These are phyloP conservation scores for Crocallis elinguaria DNA, from an alignment of 2,888 invertebrate genomes.

Conservation along the genomic window DNA sequence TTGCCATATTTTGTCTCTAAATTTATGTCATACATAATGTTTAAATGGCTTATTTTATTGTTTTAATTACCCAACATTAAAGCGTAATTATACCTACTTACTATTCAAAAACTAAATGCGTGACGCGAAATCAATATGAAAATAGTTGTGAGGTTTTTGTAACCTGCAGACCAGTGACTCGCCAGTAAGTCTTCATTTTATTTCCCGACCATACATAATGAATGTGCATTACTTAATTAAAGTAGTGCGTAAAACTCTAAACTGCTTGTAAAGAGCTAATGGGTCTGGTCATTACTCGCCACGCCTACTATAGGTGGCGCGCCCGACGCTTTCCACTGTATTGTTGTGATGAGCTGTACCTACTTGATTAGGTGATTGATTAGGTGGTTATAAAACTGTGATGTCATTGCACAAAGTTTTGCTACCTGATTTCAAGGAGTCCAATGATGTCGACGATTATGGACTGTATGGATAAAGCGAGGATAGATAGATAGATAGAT, in stretches of 20 bases:
- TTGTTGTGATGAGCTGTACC: slow-evolving; percentile 5
- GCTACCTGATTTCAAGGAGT: no score
- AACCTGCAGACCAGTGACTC: not conserved
- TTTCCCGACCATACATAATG: not conserved
- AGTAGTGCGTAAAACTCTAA: slow-evolving; percentile 74
- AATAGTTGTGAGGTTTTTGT: not conserved
- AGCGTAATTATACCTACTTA: no score
- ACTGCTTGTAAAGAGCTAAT: slow-evolving; percentile 72
- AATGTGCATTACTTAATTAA: slow-evolving; percentile 68
- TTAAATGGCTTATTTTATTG: no score
- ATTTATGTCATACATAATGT: no score
- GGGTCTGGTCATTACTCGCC: slow-evolving; percentile 64
- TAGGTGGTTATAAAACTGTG: slow-evolving; percentile 8
- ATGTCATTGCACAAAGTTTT: not conserved
- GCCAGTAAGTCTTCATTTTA: no score
- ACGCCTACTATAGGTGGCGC: slow-evolving; percentile 69
- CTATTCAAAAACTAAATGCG: no score
- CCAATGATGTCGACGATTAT: no score
- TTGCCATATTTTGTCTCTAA: no score
- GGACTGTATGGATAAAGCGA: no score
- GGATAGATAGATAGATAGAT: no score
- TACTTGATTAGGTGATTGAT: slow-evolving; percentile 30
- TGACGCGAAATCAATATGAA: no score
- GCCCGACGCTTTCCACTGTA: slow-evolving; percentile 37
- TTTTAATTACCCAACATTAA: no score